phyloP scores from a whole-genome alignment of 1,140 invertebrate genomes.

The Panulirus ornatus region DNA sequence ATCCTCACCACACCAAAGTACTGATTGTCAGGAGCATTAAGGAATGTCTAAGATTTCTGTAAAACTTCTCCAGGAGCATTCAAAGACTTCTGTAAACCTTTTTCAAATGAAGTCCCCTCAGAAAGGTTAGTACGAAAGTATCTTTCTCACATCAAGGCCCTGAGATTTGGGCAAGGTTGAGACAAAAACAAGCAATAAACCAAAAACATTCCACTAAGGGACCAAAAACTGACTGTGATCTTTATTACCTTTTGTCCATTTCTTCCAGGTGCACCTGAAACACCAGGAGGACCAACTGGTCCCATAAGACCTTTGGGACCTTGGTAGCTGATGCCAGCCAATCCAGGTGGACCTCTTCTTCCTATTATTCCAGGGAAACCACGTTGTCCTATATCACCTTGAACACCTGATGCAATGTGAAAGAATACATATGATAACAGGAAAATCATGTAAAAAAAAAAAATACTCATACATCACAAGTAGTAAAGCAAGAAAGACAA shows the following conservation, averaged over 20 bases:
- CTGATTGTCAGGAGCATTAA: no score
- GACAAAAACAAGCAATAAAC: no score
- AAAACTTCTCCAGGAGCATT: no score
- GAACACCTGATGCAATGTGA: background rate
- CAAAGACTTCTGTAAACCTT: no score
- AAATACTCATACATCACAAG: constrained; percentile 3
- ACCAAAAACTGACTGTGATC: background rate
- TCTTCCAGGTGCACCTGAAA: constrained; percentile 4
- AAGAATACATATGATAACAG: background rate
- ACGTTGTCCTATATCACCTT: background rate
- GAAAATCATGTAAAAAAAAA: background rate
- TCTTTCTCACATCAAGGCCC: no score
- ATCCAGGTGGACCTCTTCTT: constrained; percentile 6
- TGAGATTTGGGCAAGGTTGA: no score
- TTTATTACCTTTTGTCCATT: constrained; percentile 35
- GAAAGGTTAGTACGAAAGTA: no score
- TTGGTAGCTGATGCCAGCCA: constrained; percentile 30
- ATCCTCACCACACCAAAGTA: no score
- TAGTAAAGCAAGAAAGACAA: no score
- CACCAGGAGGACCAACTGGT: constrained; percentile 11
- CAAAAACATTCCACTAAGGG: no score
- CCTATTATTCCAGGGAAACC: constrained; percentile 40
- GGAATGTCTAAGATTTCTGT: no score
- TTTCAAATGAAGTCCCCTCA: no score
- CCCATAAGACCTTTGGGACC: constrained; percentile 45